Evolutionary conservation across 2,888 invertebrate genomes (phyloP).

Genomic region (Opisthograptis luteolata): DNA sequence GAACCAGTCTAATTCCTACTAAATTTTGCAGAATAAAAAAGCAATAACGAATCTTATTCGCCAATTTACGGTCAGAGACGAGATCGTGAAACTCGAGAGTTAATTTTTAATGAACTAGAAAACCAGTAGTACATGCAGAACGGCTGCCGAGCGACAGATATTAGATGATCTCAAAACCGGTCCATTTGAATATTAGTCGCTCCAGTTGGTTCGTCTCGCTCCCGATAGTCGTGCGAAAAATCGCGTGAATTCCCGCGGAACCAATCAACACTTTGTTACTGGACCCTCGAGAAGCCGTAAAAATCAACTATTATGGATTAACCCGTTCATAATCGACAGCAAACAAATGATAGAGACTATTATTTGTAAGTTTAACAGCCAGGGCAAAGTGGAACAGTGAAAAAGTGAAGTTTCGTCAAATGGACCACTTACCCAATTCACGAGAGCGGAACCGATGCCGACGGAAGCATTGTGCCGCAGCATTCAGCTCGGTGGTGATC

Average conservation of each 20-base stretch:
- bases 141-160: constrained; percentile 46
- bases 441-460: constrained; percentile 80
- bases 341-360: constrained; percentile 63
- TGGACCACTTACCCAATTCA: constrained; percentile 80
- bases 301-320: constrained; percentile 67
- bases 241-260: constrained; percentile 58
- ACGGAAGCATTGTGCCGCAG: constrained; percentile 72
- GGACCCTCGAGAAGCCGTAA: constrained; percentile 60
- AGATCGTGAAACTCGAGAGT: constrained; percentile 41
- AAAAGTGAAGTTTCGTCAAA: constrained; percentile 82
- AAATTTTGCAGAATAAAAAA: constrained; percentile 30
- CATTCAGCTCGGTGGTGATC: constrained; percentile 57
- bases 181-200: constrained; percentile 75
- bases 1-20: constrained; percentile 30
- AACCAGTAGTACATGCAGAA: constrained; percentile 57
- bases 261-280: constrained; percentile 63
- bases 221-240: constrained; percentile 79
- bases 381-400: constrained; percentile 63
- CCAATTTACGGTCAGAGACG: constrained; percentile 33
- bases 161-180: constrained; percentile 59
- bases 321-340: constrained; percentile 66
- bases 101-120: constrained; percentile 49
- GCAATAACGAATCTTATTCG: constrained; percentile 26
- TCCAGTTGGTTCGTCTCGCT: constrained; percentile 75
- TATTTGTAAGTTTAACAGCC: constrained; percentile 59